Evolutionary conservation across 2,113 vertebrate genomes (phyloP), one percentile per base, ranked within the genome.

Genomic region (Odocoileus virginianus): DNA sequence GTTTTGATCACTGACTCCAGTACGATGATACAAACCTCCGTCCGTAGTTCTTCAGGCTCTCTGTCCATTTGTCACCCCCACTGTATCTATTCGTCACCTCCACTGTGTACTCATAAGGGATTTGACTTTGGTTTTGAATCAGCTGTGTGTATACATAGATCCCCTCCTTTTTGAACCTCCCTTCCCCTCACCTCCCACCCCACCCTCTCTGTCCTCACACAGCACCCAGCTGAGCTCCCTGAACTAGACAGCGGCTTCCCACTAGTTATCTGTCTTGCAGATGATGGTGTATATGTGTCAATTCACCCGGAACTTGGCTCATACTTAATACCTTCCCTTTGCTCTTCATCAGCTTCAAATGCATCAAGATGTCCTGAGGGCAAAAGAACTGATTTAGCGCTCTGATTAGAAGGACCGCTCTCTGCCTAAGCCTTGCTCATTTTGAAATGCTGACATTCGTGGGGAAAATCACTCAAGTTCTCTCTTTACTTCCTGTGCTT

Each of bases 361-460:
- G 47, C 79, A 96, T 92, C 95, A 96, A 81, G 85, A 97, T 94
- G 40, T 95, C 97, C 96, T 94, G 86, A 88, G 97, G 97, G 97
- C 88, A 45, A 92, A 97, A 96, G 96, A 97, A 84, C 92, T 6
- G 92, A 96, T 97, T 96, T 91, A 67, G 81, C 95, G 97, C 94
- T 97, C 97, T 89, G 97, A 97, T 96, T 85, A 97, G 92, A 91
- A 94, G 95, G 43, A 54, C 61, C 1, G 23, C 82, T 52, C 81
- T 96, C 83, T 81, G 95, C 96, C 97, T 81, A 84, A 87, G 79
- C 93, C 97, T 93, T 6, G 2, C 94, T 93, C 93, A 4, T 94
- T 95, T 96, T 94, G 97, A 97, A 98, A 98, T 89, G 92, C 92
- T 97, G 97, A 97, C 97, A 97, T 94, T 95, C 93, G 83, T 6